Evolutionary conservation across 2,888 invertebrate genomes (phyloP).

Genomic region (Scotopteryx bipunctaria): DNA sequence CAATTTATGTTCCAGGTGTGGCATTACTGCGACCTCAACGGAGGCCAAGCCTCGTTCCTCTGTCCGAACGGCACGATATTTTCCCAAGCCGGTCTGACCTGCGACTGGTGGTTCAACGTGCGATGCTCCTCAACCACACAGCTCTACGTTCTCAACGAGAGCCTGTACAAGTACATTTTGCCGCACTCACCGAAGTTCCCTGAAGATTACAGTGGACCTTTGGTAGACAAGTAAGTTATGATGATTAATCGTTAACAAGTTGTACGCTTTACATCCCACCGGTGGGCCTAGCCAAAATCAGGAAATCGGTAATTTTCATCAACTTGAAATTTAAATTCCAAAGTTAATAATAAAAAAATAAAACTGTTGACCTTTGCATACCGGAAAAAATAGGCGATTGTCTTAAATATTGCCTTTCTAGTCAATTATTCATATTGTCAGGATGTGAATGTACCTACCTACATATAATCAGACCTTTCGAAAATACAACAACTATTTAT

Average conservation of each 20-base stretch:
- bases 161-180: conserved; percentile 93
- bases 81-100: conserved; percentile 93
- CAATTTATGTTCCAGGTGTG: conserved; percentile 89
- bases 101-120: conserved; percentile 97
- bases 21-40: conserved; percentile 96
- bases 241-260: no score
- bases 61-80: conserved; percentile 96
- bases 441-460: background rate
- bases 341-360: background rate
- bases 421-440: background rate
- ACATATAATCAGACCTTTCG: background rate
- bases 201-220: conserved; percentile 94
- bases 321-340: no score
- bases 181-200: conserved; percentile 95
- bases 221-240: conserved; percentile 90
- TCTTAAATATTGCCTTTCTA: conserved; percentile 6
- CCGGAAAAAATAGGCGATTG: background rate
- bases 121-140: conserved; percentile 92
- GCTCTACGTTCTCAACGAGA: conserved; percentile 93
- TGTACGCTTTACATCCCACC: no score
- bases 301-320: no score
- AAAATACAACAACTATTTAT: no score
- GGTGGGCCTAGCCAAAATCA: no score
- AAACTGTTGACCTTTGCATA: background rate
- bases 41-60: conserved; percentile 94